phyloP scores from a whole-genome alignment of 1,140 invertebrate species.

The Drosophila willistoni region DNA sequence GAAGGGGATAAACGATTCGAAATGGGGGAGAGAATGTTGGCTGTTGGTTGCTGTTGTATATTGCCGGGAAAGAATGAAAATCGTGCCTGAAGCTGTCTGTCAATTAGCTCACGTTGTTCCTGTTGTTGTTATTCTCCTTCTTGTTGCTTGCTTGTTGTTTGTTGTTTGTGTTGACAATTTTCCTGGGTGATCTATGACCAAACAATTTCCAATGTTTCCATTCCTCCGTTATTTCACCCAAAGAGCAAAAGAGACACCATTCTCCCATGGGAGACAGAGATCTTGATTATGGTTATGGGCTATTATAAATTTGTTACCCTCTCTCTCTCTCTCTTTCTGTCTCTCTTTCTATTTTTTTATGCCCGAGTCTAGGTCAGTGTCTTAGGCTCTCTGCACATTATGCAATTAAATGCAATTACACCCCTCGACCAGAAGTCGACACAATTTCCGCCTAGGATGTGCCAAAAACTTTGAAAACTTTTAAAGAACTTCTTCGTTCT shows the following conservation, averaged over 20 bases:
- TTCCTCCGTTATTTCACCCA: conserved; percentile 47
- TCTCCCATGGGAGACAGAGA: background rate
- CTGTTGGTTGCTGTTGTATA: background rate
- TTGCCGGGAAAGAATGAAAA: conserved; percentile 40
- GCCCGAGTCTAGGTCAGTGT: conserved; percentile 75
- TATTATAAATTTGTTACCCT: conserved; percentile 66
- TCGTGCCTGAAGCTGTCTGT: conserved; percentile 70
- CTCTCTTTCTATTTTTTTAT: conserved; percentile 9
- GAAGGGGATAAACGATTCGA: conserved; percentile 8
- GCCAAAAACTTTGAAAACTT: conserved; percentile 34
- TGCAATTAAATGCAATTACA: conserved; percentile 75
- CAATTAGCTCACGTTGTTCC: conserved; percentile 73
- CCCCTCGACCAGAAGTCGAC: conserved; percentile 37
- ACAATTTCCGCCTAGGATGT: conserved; percentile 80
- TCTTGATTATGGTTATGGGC: conserved; percentile 23
- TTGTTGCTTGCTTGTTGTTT: conserved; percentile 38
- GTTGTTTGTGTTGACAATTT: conserved; percentile 32
- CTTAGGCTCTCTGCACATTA: conserved; percentile 64
- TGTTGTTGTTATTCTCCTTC: conserved; percentile 41
- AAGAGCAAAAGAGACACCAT: background rate
- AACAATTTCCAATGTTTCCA: conserved; percentile 68
- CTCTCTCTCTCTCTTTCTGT: background rate
- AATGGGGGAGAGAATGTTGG: conserved; percentile 9
- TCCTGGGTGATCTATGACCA: conserved; percentile 18
- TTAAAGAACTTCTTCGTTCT: conserved; percentile 36